Evolutionary conservation across 2,888 invertebrate genomes (phyloP), one percentile per base, ranked within the genome.

Genomic region (Tipula helvola): DNA sequence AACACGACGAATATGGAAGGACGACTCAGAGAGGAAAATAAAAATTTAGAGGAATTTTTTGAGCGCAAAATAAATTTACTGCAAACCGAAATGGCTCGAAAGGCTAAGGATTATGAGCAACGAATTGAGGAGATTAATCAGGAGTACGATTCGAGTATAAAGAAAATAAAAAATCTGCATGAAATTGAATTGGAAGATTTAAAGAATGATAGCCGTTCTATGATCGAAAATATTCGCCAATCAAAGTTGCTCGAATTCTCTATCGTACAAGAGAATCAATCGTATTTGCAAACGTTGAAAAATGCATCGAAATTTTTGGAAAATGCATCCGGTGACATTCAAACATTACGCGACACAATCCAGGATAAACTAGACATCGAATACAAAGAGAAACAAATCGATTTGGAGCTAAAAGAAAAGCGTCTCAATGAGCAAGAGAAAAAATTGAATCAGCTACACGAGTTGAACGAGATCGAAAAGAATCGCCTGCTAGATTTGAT

Each of bases 191-290:
- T 92, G 10, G 89, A 90, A 8, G 88, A 88, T 16, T 2, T 91
- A 1, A 89, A 89, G 85, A 89, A 89, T 16, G 90, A 90, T 13
- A 89, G 90, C 83, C 89, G 89, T 5, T 88, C 88, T 16, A 90
- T 90, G 89, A 87, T 91, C 47, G 91, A 91, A 13, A 90, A 90
- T n/a, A 89, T 92, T 4, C 88, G 91, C 41, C 90, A 91, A 87
- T 89, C 91, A 4, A 92, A 91, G 87, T 87, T 90, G 86, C 87
- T 91, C 2, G 91, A 92, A 87, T 91, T 91, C 87, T 89, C 91
- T 0, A 89, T 90, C 1, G 88, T 91, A 3, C 91, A 91, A 86
- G 91, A 92, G 84, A 91, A 90, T 88, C 89, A 90, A 10, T 91
- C 90, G 7, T 92, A 92, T 87, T 87, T 91, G 87, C 90, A 91